Conservation (phyloP, 2,888 invertebrate genomes). For the Plusia festucae region DNA sequence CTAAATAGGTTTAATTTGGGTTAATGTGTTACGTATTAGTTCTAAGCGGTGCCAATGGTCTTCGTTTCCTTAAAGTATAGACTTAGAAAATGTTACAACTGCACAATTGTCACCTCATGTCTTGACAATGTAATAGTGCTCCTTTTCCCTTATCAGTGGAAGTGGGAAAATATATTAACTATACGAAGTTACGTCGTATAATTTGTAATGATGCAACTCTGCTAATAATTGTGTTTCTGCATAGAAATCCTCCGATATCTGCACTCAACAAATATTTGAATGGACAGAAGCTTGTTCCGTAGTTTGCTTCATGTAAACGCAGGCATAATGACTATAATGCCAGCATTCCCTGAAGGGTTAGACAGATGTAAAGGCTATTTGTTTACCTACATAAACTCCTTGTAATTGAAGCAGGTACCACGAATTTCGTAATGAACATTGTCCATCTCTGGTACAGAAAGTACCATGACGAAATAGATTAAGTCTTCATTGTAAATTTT, state of each 20-base stretch:
- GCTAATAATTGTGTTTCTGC: constrained; percentile 1
- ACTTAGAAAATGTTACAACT: too few species aligned
- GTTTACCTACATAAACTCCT: background rate
- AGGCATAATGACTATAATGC: background rate
- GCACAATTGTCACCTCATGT: too few species aligned
- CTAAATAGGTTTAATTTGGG: too few species aligned
- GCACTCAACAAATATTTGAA: constrained; percentile 1
- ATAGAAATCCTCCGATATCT: background rate
- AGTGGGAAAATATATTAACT: background rate
- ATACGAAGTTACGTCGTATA: too few species aligned
- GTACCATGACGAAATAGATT: too few species aligned
- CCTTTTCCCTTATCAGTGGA: too few species aligned
- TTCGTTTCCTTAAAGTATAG: too few species aligned
- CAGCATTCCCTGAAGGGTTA: background rate
- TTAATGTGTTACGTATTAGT: too few species aligned
- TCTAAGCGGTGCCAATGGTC: too few species aligned
- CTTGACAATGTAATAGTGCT: too few species aligned
- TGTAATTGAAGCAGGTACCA: background rate
- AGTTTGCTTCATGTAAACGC: background rate
- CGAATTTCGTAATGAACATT: background rate
- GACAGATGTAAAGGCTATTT: background rate
- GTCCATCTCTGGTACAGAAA: too few species aligned
- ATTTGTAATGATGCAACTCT: background rate
- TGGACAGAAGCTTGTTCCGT: background rate
- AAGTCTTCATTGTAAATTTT: too few species aligned